A percentile compares a stretch with the other conserved stretches of the same genome.
Evolutionary conservation across 2,888 invertebrate genomes (phyloP).

Genomic region (Rhamnusium bicolor): DNA sequence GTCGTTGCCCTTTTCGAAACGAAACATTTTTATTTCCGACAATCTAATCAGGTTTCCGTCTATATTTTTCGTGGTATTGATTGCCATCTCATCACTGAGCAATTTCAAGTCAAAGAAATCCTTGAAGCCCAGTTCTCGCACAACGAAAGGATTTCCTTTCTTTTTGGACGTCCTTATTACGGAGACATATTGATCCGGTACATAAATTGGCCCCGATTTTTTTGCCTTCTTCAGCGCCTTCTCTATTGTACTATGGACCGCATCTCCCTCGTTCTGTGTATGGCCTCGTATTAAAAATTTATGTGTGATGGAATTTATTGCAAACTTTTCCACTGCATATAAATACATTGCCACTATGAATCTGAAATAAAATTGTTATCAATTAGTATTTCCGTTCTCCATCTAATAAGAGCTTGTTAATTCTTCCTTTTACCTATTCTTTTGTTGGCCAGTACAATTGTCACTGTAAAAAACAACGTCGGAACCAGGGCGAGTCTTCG

Average conservation of each 20-base stretch:
- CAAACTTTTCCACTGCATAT: conserved; percentile 30
- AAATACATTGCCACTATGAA: too few species aligned
- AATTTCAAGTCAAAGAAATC: conserved; percentile 39
- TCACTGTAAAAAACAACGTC: too few species aligned
- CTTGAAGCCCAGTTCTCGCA: conserved; percentile 35
- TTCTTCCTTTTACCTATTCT: too few species aligned
- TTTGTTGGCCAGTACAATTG: too few species aligned
- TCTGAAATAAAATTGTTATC: too few species aligned
- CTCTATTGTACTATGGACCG: too few species aligned
- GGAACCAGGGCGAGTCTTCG: too few species aligned
- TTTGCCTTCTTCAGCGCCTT: too few species aligned
- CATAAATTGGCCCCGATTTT: too few species aligned
- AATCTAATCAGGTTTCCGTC: conserved; percentile 31
- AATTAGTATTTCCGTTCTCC: too few species aligned
- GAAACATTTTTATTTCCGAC: conserved; percentile 20
- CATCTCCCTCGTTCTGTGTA: conserved; percentile 38
- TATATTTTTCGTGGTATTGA: conserved; percentile 23
- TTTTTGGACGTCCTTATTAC: conserved; percentile 37
- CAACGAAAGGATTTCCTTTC: conserved; percentile 27
- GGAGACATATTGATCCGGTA: conserved; percentile 33
- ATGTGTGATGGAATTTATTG: conserved; percentile 38
- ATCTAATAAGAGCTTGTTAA: too few species aligned
- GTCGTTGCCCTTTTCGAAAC: too few species aligned
- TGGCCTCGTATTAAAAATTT: conserved; percentile 41
- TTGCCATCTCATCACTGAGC: conserved; percentile 24